Evolutionary conservation across 2,797 vertebrate genomes (phyloP).

Genomic region (Schizothorax lantsangensis): DNA sequence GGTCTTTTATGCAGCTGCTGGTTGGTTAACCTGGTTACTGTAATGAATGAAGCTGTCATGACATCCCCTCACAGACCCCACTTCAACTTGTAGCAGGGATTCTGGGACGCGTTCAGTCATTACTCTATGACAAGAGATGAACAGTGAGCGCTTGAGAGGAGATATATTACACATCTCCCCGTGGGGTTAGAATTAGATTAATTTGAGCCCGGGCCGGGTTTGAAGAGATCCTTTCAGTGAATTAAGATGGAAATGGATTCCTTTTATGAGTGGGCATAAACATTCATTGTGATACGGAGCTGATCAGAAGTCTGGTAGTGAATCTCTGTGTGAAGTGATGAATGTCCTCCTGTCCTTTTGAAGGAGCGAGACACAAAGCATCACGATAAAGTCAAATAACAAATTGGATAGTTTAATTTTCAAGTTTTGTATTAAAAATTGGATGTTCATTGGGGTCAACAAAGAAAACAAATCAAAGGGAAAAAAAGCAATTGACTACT

Average conservation of each 20-base stretch:
- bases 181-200: slow-evolving; percentile 54
- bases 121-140: slow-evolving; percentile 53
- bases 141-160: slow-evolving; percentile 41
- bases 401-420: slow-evolving; percentile 23
- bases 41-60: slow-evolving; percentile 41
- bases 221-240: slow-evolving; percentile 53
- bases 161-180: slow-evolving; percentile 55
- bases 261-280: slow-evolving; percentile 57
- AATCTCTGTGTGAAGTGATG: slow-evolving; percentile 43
- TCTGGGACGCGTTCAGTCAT: slow-evolving; percentile 25
- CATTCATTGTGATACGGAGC: slow-evolving; percentile 30
- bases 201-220: slow-evolving; percentile 44
- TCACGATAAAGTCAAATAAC: slow-evolving; percentile 17
- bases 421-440: slow-evolving; percentile 15
- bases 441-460: neutral
- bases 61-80: slow-evolving; percentile 7
- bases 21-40: slow-evolving; percentile 16
- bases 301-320: slow-evolving; percentile 40
- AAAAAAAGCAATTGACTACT: neutral
- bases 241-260: slow-evolving; percentile 61
- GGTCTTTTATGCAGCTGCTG: slow-evolving; percentile 13
- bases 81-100: slow-evolving; percentile 23
- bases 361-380: neutral
- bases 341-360: slow-evolving; percentile 10
- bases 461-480: slow-evolving; percentile 16